These are phyloP conservation scores for Cynoglossus semilaevis DNA, from an alignment of 2,113 vertebrate genomes.

Conservation along the genomic window DNA sequence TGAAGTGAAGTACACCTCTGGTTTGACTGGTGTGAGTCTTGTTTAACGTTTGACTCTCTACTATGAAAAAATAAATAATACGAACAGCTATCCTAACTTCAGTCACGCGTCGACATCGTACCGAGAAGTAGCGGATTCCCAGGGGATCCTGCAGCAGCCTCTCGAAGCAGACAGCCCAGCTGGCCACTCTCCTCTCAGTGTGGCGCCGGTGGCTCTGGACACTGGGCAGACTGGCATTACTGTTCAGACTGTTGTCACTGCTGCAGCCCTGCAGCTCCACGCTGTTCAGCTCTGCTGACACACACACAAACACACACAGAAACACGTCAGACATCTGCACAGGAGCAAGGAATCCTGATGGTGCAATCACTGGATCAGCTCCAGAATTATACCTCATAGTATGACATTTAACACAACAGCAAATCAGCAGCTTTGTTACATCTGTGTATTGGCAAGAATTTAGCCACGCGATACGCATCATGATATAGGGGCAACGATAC, in stretches of 20 bases:
- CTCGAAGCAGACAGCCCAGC: constrained; percentile 97
- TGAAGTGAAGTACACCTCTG: no score
- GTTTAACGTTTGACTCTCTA: no score
- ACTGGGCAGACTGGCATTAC: constrained; percentile 94
- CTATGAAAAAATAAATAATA: no score
- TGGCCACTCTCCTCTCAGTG: constrained; percentile 87
- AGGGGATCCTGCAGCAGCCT: constrained; percentile 92
- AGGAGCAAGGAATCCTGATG: not conserved
- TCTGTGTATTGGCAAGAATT: no score
- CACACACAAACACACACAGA: constrained; percentile 35
- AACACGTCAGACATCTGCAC: constrained; percentile 3
- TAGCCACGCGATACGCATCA: no score
- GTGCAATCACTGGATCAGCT: no score
- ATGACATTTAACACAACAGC: no score
- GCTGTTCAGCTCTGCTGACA: constrained; percentile 83
- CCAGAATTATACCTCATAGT: no score
- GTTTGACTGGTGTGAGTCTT: no score
- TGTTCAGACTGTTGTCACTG: constrained; percentile 92
- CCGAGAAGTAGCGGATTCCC: constrained; percentile 93
- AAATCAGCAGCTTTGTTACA: no score
- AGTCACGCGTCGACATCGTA: constrained; percentile 77
- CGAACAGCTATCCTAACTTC: no score
- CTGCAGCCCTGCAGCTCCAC: constrained; percentile 86
- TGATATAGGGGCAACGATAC: no score
- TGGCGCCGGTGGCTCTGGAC: constrained; percentile 89